Evolutionary conservation across 2,797 vertebrate genomes (phyloP).

Genomic region (Pristis pectinata): DNA sequence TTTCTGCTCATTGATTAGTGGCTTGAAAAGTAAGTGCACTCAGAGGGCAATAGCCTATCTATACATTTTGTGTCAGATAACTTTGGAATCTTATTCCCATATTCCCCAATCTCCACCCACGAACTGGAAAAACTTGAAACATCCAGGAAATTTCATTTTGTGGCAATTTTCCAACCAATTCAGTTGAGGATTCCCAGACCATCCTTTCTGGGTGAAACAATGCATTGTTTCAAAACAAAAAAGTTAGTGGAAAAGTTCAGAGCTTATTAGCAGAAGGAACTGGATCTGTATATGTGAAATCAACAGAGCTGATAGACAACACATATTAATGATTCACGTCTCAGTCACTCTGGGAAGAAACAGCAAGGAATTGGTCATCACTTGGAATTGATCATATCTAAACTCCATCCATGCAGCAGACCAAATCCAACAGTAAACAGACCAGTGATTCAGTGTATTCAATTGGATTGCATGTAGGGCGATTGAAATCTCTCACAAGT

Average conservation of each 20-base stretch:
- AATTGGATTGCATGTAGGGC: neutral
- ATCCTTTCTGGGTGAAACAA: neutral
- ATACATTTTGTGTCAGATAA: neutral
- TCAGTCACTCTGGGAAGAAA: too few relatives aligned
- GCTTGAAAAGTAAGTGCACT: neutral
- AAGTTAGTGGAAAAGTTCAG: neutral
- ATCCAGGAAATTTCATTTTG: neutral
- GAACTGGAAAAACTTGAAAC: neutral
- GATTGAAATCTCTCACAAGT: neutral
- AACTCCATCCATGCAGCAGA: neutral
- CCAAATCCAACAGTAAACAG: neutral
- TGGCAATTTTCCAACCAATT: neutral
- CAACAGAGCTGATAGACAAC: neutral
- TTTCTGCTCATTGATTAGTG: neutral
- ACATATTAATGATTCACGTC: neutral
- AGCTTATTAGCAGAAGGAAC: neutral
- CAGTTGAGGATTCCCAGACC: neutral
- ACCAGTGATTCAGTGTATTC: neutral
- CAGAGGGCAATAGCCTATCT: too few relatives aligned
- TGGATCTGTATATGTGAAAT: neutral
- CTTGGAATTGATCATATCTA: neutral
- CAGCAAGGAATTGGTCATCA: neutral
- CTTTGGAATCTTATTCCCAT: neutral
- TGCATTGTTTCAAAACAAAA: neutral
- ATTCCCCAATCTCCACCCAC: neutral